phyloP scores from a whole-genome alignment of 1,140 invertebrate species.

The Pogonognathellus flavescens region DNA sequence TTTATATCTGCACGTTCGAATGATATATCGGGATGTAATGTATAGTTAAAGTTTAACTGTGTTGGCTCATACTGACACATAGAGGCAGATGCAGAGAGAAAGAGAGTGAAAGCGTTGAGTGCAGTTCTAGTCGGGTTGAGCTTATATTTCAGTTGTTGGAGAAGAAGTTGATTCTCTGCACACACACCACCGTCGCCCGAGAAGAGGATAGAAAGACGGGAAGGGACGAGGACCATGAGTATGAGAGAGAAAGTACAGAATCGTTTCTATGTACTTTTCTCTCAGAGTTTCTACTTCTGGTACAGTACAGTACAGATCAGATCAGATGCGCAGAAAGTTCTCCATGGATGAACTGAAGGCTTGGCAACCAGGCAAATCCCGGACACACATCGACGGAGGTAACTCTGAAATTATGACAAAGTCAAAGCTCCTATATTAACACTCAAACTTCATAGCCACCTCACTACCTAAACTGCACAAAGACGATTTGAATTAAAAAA shows the following conservation, averaged over 20 bases:
- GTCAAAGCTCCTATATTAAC: slow-evolving; percentile 43
- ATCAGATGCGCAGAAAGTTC: slow-evolving; percentile 44
- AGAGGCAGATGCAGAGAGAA: not conserved
- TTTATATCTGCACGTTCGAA: no score
- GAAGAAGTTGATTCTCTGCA: slow-evolving; percentile 33
- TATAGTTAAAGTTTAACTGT: no score
- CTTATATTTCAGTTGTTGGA: not conserved
- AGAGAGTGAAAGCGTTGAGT: not conserved
- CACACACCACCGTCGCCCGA: not conserved
- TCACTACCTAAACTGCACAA: not conserved
- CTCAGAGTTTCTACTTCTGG: slow-evolving; percentile 11
- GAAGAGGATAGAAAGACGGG: slow-evolving; percentile 27
- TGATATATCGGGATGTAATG: no score
- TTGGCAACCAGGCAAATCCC: slow-evolving; percentile 32
- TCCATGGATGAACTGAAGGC: slow-evolving; percentile 25
- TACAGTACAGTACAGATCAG: slow-evolving; percentile 31
- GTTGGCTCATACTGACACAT: not conserved
- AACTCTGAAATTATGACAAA: slow-evolving; percentile 38
- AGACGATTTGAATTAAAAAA: slow-evolving; percentile 23
- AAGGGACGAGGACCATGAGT: not conserved
- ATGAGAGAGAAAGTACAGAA: slow-evolving; percentile 10
- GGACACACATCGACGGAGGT: slow-evolving; percentile 42
- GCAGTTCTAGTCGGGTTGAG: slow-evolving; percentile 13
- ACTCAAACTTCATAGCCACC: slow-evolving; percentile 23
- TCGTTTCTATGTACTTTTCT: not conserved